These are phyloP conservation scores for Pluvianellus socialis DNA, from an alignment of 2,113 vertebrate species.

Conservation along the genomic window DNA sequence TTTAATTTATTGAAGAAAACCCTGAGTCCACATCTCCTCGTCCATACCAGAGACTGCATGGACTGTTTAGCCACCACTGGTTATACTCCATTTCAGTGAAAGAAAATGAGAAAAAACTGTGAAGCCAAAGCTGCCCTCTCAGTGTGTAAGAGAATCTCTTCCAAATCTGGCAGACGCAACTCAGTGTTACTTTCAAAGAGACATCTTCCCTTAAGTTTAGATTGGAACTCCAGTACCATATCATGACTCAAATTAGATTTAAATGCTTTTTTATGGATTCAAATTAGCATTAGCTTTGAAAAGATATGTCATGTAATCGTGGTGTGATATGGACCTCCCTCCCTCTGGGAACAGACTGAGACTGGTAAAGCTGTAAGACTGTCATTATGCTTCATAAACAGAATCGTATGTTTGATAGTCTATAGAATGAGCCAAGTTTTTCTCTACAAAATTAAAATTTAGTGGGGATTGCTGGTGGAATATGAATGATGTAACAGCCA, in stretches of 20 bases:
- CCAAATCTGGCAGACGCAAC: not conserved
- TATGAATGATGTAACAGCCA: not conserved
- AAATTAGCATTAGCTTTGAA: not conserved
- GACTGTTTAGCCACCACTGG: not conserved
- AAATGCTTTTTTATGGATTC: not conserved
- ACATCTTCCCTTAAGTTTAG: slow-evolving; percentile 13
- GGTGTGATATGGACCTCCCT: not conserved
- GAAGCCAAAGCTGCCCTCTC: not conserved
- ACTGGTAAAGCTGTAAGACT: not conserved
- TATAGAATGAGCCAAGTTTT: not conserved
- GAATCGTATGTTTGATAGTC: not conserved
- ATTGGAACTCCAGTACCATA: not conserved
- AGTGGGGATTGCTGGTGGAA: not conserved
- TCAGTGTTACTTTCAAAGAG: slow-evolving; percentile 33
- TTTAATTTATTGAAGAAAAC: not conserved
- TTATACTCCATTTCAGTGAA: slow-evolving; percentile 12
- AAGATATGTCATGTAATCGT: not conserved
- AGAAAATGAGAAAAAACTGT: slow-evolving; percentile 3
- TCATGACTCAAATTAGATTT: not conserved
- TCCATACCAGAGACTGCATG: not conserved
- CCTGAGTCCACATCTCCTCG: not conserved
- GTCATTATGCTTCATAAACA: not conserved
- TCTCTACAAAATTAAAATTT: not conserved
- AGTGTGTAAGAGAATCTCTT: slow-evolving; percentile 16
- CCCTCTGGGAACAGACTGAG: not conserved